Evolutionary conservation across 2,113 vertebrate genomes (phyloP), one percentile per base, ranked within the genome.

Genomic region (Neogobius melanostomus): DNA sequence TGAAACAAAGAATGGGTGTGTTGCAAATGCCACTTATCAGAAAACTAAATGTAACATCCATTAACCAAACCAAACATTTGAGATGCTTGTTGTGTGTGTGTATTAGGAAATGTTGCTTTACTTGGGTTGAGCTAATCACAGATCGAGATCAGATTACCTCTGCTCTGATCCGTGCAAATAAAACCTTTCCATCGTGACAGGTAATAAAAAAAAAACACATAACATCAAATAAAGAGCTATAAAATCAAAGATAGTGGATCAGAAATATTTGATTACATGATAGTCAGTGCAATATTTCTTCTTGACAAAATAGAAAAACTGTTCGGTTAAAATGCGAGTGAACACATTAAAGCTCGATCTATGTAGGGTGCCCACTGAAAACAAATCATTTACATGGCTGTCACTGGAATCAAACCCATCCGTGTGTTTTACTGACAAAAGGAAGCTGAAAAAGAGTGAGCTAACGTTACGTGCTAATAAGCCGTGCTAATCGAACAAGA

Each of bases 391-490:
- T 6, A 36, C 1, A n/a, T 4, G 0, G n/a, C 0, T 51, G 2
- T 16, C 5, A 9, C 3, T 0, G 4, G 0, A 15, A 0, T 3
- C 6, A 14, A 52, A 8, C 48, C 42, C 50, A 12, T 21, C 6
- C 17, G 1, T 10, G 66, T 60, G 61, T 65, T 63, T 64, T 66
- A 47, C 48, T 9, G 60, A 16, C 49, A 49, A 62, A 9, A 75
- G 0, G 36, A 6, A 6, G 59, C 42, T 36, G 28, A 6, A 4
- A 6, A 14, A 61, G 16, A 10, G 28, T 56, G 53, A 56, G 53
- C 14, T 44, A 56, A 5, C 17, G 28, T 14, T 56, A n/a, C 59
- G n/a, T 61, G 59, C 59, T 61, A 49, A 21, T 61, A 36, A 43
- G 1, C 5, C 2, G 45, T 44, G 77, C 67, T 65, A 54, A 7